Base-by-base conservation (phyloP, 1,140 invertebrate species). In the Helicoverpa armigera region DNA sequence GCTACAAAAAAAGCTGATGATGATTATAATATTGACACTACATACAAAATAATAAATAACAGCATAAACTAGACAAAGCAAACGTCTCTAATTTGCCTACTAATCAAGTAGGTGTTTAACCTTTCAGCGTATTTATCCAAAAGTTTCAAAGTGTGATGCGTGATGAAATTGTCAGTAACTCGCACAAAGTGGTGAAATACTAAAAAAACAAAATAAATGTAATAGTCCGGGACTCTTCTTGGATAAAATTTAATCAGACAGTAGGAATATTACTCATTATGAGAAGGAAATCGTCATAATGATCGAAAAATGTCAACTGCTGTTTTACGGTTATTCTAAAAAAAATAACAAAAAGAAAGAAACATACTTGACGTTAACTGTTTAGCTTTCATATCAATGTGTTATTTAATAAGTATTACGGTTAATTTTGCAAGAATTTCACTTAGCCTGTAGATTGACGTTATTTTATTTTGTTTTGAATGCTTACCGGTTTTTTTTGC, bases 401-500 rank as follows among this genome's bases (percentile, higher is more conserved):
- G 12, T 29, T 60, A 23, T 11, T 7, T 60, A 13, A 18, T 23
- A 29, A 7, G 58, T 13, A 10, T 67, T 18, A 67, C 11, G 4
- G 12, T 12, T 18, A 50, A 35, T 67, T 70, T 70, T 70, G 14
- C 3, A 18, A 53, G 23, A 2, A 29, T 70, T 54, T 54, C 10
- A 13, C 43, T 14, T 14, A 12, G 51, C 18, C 23, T 53, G n/a
- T 43, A 50, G 43, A 50, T 10, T 50, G n/a, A 67, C 31, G 43
- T 50, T 0, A 9, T 10, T 48, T 48, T 16, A 23, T 16, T 48
- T 48, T 50, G 12, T 43, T 48, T 5, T 12, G 29, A 58, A 79
- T 86, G 88, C 90, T 92, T 82, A 94, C 92, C 87, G 81, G 82
- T 90, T 90, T 85, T 73, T 85, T 76, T 85, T 86, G 58, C 80